These are phyloP conservation scores for Rallus crepitans DNA, from an alignment of 2,797 vertebrate species.

Conservation along the genomic window DNA sequence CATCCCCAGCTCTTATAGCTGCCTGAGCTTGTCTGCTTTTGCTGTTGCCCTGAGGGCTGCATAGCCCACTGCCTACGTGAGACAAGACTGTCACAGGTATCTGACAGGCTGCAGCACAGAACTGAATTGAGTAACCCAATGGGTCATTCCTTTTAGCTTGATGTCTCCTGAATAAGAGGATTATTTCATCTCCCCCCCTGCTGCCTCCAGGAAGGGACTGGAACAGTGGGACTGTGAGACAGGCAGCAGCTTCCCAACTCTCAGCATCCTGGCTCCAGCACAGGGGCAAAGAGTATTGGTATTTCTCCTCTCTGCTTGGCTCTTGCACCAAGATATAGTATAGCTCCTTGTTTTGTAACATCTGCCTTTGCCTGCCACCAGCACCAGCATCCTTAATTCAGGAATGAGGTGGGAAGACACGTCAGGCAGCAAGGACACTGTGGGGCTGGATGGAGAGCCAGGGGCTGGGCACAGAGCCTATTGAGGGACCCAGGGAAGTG, in stretches of 20 bases:
- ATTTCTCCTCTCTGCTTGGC: not conserved
- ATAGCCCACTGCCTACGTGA: not conserved
- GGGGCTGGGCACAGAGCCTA: not conserved
- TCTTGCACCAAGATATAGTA: not conserved
- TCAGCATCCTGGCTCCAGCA: not conserved
- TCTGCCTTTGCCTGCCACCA: not conserved
- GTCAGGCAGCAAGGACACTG: not conserved
- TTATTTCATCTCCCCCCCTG: not conserved
- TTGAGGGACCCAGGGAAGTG: fast-evolving
- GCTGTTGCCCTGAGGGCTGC: not conserved
- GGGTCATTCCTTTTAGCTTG: not conserved
- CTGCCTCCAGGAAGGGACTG: not conserved
- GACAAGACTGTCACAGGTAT: not conserved
- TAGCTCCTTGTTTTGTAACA: not conserved
- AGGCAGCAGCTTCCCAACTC: not conserved
- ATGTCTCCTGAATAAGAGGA: not conserved
- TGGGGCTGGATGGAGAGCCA: not conserved
- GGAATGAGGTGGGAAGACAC: not conserved
- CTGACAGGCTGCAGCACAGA: not conserved
- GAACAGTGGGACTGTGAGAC: not conserved
- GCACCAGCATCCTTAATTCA: not conserved
- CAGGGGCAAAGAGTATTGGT: not conserved
- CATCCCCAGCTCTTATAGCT: not conserved
- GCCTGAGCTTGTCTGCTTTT: not conserved
- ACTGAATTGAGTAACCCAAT: not conserved